Percentiles rank a stretch among this genome's conserved stretches.
phyloP scores from a whole-genome alignment of 2,113 vertebrate genomes.

The Plecotus auritus region DNA sequence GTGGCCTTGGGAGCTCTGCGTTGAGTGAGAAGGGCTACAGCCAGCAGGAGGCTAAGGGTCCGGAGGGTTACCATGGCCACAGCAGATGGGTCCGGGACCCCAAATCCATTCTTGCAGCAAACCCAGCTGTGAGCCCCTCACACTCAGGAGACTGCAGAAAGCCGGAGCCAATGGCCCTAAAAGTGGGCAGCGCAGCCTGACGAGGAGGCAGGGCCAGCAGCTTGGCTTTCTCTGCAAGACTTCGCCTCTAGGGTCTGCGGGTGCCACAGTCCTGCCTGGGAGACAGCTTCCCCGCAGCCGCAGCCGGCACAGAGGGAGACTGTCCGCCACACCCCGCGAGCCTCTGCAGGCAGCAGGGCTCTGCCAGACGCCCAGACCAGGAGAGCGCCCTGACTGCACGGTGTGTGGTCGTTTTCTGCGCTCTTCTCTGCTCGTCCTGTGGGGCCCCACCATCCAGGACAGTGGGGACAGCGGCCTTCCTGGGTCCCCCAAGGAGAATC shows the following conservation, averaged over 20 bases:
- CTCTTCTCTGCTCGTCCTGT: neutral
- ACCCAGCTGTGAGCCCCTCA: neutral
- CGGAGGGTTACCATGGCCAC: neutral
- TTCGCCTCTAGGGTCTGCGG: neutral
- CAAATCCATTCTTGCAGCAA: neutral
- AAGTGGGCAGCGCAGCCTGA: neutral
- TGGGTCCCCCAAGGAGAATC: neutral
- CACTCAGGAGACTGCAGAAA: neutral
- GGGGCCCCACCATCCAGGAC: neutral
- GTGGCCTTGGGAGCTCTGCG: neutral
- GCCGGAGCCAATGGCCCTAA: neutral
- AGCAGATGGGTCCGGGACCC: neutral
- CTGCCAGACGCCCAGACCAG: neutral
- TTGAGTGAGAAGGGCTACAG: neutral
- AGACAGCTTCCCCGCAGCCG: neutral
- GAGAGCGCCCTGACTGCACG: neutral
- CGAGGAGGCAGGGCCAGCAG: neutral
- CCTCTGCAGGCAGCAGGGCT: neutral
- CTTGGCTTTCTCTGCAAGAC: neutral
- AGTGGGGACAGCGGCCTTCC: neutral
- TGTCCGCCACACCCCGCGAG: neutral
- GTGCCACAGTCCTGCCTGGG: neutral
- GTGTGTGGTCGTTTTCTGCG: neutral
- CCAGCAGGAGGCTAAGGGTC: neutral
- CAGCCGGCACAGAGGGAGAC: neutral